Evolutionary conservation across 1,140 invertebrate species (phyloP).

Genomic region (Leptestheria dahalacensis): DNA sequence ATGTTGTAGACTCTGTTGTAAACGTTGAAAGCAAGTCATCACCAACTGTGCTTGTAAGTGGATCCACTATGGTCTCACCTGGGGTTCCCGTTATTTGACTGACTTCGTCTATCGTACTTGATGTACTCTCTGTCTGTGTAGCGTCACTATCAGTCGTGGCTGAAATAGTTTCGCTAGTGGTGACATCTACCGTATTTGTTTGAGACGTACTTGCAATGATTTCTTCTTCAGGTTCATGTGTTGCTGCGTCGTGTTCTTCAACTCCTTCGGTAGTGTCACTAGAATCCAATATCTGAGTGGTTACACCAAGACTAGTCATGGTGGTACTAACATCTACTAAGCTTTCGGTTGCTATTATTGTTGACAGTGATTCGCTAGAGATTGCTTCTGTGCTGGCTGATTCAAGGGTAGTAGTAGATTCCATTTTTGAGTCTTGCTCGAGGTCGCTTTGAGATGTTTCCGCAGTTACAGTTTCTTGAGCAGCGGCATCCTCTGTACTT

Average conservation of each 20-base stretch:
- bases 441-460: too few species aligned
- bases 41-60: not conserved
- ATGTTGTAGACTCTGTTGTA: not conserved
- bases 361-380: too few species aligned
- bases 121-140: too few species aligned
- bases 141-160: not conserved
- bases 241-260: too few species aligned
- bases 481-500: too few species aligned
- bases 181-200: not conserved
- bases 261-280: too few species aligned
- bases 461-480: too few species aligned
- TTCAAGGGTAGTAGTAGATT: not conserved
- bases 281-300: too few species aligned
- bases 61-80: not conserved
- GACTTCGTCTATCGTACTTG: not conserved
- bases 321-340: too few species aligned
- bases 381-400: not conserved
- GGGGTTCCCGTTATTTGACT: not conserved
- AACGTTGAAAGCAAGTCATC: not conserved
- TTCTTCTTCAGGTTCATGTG: too few species aligned
- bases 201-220: not conserved
- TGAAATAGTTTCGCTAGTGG: not conserved
- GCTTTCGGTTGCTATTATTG: not conserved
- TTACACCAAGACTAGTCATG: too few species aligned
- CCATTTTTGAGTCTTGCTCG: too few species aligned